A percentile compares a stretch with the other conserved stretches of the same genome.
phyloP scores from a whole-genome alignment of 2,113 vertebrate species.

The western clawed frog (Xenopus tropicalis) region UCB_Xtro_10.0 CM004443.2:54976501-54977000 shows the following conservation, averaged over 20 bases:
- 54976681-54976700: neutral
- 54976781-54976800: neutral
- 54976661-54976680: neutral
- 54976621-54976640: neutral
- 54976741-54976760: neutral
- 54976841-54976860: neutral
- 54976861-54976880: neutral
- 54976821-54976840: constrained; percentile 3
- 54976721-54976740: constrained; percentile 1
- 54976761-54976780: neutral
- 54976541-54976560: too few relatives aligned
- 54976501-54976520: too few relatives aligned
- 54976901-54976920: neutral
- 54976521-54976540: too few relatives aligned
- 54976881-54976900: neutral
- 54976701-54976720: neutral
- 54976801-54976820: neutral
- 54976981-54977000: too few relatives aligned
- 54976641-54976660: constrained; percentile 1
- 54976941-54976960: too few relatives aligned
- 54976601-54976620: too few relatives aligned
- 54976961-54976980: too few relatives aligned
- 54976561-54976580: too few relatives aligned
- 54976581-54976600: too few relatives aligned
- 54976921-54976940: too few relatives aligned